phyloP scores from a whole-genome alignment of 2,888 invertebrate genomes.

The Ophion slaviceki region DNA sequence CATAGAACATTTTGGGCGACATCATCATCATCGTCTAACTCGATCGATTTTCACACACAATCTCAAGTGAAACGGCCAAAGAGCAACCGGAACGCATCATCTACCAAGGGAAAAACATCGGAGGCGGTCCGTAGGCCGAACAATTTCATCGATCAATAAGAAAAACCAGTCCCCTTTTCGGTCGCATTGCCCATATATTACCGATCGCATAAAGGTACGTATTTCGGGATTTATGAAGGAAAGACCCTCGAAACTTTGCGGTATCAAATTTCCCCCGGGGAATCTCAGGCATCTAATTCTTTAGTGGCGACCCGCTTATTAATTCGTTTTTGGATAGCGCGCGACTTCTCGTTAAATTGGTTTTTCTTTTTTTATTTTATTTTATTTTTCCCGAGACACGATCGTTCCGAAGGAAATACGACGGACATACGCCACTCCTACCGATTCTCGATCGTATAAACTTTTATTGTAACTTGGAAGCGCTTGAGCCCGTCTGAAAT shows the following conservation, averaged over 20 bases:
- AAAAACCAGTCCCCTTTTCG: not conserved
- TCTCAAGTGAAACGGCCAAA: too few species aligned
- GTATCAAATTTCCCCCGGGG: slow-evolving; percentile 45
- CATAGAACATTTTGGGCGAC: too few species aligned
- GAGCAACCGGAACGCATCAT: too few species aligned
- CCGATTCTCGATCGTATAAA: slow-evolving; percentile 60
- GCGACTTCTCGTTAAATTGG: slow-evolving; percentile 36
- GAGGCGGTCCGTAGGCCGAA: too few species aligned
- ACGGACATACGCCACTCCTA: slow-evolving; percentile 31
- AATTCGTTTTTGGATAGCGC: slow-evolving; percentile 9
- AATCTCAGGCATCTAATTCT: slow-evolving; percentile 6
- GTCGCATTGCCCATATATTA: not conserved
- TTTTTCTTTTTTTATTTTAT: slow-evolving; percentile 11
- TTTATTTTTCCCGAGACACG: not conserved
- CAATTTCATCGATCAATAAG: not conserved
- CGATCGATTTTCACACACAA: too few species aligned
- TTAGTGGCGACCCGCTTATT: slow-evolving; percentile 30
- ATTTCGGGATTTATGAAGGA: too few species aligned
- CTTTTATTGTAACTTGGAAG: slow-evolving; percentile 62
- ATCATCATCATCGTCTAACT: too few species aligned
- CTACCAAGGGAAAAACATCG: too few species aligned
- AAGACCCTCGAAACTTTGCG: not conserved
- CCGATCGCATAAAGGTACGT: not conserved
- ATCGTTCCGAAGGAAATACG: slow-evolving; percentile 29
- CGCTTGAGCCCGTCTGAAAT: slow-evolving; percentile 50